Conservation (phyloP, 2,888 invertebrate species). For the Minunthozetes semirufus region DNA sequence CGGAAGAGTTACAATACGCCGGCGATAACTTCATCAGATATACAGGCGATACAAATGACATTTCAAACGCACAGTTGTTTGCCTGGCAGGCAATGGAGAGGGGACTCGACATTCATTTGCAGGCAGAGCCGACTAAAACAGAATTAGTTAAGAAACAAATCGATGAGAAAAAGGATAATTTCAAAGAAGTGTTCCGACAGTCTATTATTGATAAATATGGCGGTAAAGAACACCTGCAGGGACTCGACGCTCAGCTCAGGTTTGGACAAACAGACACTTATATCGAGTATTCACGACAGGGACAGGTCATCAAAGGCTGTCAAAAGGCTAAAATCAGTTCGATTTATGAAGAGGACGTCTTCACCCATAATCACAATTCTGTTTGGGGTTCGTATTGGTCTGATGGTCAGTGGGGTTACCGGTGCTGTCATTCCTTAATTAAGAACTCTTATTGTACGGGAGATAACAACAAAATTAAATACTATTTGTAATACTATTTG, state of each 20-base stretch:
- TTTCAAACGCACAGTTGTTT: constrained; percentile 86
- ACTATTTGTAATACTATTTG: constrained; percentile 1
- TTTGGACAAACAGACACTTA: constrained; percentile 94
- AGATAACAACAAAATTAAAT: constrained; percentile 50
- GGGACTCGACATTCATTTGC: constrained; percentile 86
- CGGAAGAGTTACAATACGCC: constrained; percentile 61
- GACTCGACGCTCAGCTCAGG: constrained; percentile 64
- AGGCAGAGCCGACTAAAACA: constrained; percentile 96
- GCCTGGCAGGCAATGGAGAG: constrained; percentile 94
- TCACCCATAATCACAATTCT: constrained; percentile 82
- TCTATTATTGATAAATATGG: constrained; percentile 88
- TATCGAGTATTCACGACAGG: constrained; percentile 87
- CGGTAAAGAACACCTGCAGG: constrained; percentile 86
- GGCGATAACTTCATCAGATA: constrained; percentile 96
- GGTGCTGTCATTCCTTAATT: constrained; percentile 86
- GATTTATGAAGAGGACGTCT: constrained; percentile 88
- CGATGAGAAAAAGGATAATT: constrained; percentile 76
- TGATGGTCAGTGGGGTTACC: constrained; percentile 88
- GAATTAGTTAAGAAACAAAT: constrained; percentile 85
- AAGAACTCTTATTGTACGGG: constrained; percentile 80
- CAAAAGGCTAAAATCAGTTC: constrained; percentile 77
- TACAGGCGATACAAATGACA: constrained; percentile 83
- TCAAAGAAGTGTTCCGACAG: constrained; percentile 72
- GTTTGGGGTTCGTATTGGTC: constrained; percentile 97
- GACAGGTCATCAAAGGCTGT: constrained; percentile 69